Evolutionary conservation across 2,888 invertebrate genomes (phyloP).

Genomic region (Philereme transversata): DNA sequence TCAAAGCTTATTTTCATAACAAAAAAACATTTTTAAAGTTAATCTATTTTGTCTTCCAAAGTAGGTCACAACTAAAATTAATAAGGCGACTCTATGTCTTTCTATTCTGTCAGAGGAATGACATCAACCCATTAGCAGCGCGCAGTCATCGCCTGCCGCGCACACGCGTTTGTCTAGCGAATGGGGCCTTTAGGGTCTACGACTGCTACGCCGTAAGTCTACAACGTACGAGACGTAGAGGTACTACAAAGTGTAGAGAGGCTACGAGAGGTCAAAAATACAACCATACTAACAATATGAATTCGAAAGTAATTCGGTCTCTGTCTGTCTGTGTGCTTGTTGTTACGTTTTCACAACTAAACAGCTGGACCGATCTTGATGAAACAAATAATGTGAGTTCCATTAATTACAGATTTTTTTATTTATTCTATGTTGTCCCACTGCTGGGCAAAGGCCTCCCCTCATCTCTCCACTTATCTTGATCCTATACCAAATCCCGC

Average conservation of each 20-base stretch:
- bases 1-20: too few species aligned
- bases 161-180: constrained; percentile 46
- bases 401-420: too few species aligned
- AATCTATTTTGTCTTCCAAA: neutral
- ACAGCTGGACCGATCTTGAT: too few species aligned
- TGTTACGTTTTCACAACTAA: too few species aligned
- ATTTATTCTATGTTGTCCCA: too few species aligned
- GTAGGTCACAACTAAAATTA: neutral
- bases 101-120: constrained; percentile 54
- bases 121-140: constrained; percentile 78
- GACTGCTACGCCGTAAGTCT: constrained; percentile 29
- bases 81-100: constrained; percentile 44
- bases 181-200: constrained; percentile 42
- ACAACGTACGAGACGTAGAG: constrained; percentile 8
- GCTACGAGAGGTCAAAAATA: constrained; percentile 9
- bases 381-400: too few species aligned
- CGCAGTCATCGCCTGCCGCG: constrained; percentile 58
- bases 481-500: too few species aligned
- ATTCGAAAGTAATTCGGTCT: too few species aligned
- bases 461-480: too few species aligned
- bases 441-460: too few species aligned
- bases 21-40: too few species aligned
- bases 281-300: neutral
- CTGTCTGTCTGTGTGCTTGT: too few species aligned
- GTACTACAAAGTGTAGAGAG: constrained; percentile 3